Conservation (phyloP, 2,888 invertebrate genomes). For the Oeneis ivallda region DNA sequence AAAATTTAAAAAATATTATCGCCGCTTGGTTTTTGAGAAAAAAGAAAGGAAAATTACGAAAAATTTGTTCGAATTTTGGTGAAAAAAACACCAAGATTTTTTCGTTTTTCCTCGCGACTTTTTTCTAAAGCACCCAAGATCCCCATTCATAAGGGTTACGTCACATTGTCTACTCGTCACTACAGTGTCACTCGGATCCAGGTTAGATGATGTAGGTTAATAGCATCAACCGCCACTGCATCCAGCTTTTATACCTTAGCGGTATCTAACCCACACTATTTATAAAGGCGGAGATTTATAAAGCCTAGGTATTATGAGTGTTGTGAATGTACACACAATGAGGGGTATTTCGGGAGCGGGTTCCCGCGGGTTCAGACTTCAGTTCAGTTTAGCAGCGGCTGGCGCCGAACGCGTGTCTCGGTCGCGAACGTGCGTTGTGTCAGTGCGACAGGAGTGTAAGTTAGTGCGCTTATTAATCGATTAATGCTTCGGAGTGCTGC, state of each 20-base stretch:
- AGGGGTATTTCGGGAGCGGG: constrained; percentile 71
- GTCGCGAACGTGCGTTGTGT: constrained; percentile 50
- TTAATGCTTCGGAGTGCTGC: constrained; percentile 63
- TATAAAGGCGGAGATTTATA: constrained; percentile 70
- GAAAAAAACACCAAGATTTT: too few relatives aligned
- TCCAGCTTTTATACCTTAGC: constrained; percentile 45
- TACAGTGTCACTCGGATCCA: constrained; percentile 38
- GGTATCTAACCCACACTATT: constrained; percentile 51
- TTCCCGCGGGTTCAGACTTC: constrained; percentile 53
- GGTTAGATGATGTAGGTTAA: constrained; percentile 52
- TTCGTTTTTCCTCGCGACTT: too few relatives aligned
- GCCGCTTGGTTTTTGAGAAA: too few relatives aligned
- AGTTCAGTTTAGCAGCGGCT: constrained; percentile 60
- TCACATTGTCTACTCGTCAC: too few relatives aligned
- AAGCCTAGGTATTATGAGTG: constrained; percentile 70
- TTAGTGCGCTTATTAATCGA: constrained; percentile 67
- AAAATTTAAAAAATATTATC: too few relatives aligned
- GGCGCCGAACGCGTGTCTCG: constrained; percentile 58
- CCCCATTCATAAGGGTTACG: too few relatives aligned
- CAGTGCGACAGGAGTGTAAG: constrained; percentile 65
- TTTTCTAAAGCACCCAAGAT: constrained; percentile 30
- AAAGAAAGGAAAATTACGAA: too few relatives aligned
- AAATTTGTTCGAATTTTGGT: too few relatives aligned
- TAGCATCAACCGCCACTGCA: constrained; percentile 45
- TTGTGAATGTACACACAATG: constrained; percentile 74